phyloP scores from a whole-genome alignment of 2,888 invertebrate genomes.

The Euclidia mi region DNA sequence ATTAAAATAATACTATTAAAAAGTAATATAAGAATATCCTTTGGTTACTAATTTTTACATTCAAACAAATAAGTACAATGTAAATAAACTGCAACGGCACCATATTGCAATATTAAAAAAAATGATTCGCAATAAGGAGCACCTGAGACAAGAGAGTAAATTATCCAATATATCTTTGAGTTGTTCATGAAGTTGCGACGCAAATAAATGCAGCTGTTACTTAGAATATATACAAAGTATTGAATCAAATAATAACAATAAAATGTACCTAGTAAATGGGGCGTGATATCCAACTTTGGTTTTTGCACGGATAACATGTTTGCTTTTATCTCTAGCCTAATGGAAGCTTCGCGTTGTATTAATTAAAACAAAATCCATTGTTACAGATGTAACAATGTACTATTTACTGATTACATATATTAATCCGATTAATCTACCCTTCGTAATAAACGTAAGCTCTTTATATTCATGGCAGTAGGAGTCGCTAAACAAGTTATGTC shows the following conservation, averaged over 20 bases:
- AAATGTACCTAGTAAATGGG: constrained; percentile 17
- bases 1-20: too few species aligned
- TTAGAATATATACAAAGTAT: too few species aligned
- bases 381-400: constrained; percentile 16
- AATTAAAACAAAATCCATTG: constrained; percentile 20
- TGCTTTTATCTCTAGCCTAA: constrained; percentile 14
- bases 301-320: constrained; percentile 15
- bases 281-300: constrained; percentile 21
- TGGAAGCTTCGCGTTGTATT: constrained; percentile 11
- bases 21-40: too few species aligned
- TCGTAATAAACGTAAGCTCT: constrained; percentile 29
- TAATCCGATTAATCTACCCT: constrained; percentile 32
- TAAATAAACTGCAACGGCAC: too few species aligned
- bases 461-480: constrained; percentile 37
- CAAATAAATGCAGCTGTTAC: constrained; percentile 30
- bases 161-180: constrained; percentile 43
- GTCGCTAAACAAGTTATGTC: constrained; percentile 48
- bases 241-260: constrained; percentile 17
- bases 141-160: constrained; percentile 32
- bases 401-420: constrained; percentile 22
- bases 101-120: too few species aligned
- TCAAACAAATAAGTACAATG: too few species aligned
- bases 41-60: too few species aligned
- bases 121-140: constrained; percentile 21
- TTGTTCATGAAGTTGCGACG: constrained; percentile 36